Conservation (phyloP, 2,888 invertebrate genomes). For the Nymphalis urticae region DNA sequence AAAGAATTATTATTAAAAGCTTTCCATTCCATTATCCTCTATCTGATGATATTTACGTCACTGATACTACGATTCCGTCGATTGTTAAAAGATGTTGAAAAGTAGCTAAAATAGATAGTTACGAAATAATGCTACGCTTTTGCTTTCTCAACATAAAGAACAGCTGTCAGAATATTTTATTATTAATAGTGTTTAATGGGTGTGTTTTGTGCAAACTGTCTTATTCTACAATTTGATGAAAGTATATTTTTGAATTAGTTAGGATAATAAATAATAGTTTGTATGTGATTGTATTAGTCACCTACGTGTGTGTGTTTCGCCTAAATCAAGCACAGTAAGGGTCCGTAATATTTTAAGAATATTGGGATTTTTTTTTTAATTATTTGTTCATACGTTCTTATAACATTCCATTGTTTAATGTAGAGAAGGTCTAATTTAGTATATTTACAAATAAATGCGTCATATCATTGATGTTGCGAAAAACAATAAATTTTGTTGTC, state of each 20-base stretch:
- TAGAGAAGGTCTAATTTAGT: slow-evolving; percentile 12
- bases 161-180: slow-evolving; percentile 48
- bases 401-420: slow-evolving; percentile 6
- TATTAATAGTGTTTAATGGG: slow-evolving; percentile 46
- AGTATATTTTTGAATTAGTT: slow-evolving; percentile 70
- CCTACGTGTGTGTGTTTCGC: slow-evolving; percentile 33
- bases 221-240: slow-evolving; percentile 45
- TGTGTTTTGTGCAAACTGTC: slow-evolving; percentile 52
- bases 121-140: slow-evolving; percentile 42
- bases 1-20: slow-evolving; percentile 29
- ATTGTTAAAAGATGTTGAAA: slow-evolving; percentile 39
- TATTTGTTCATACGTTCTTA: not conserved
- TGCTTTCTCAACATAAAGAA: slow-evolving; percentile 43
- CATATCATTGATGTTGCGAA: slow-evolving; percentile 1
- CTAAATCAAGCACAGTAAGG: slow-evolving; percentile 34
- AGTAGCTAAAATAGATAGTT: slow-evolving; percentile 40
- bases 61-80: slow-evolving; percentile 45
- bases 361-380: not conserved
- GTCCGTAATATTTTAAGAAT: slow-evolving; percentile 12
- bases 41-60: slow-evolving; percentile 25
- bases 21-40: slow-evolving; percentile 29
- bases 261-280: slow-evolving; percentile 58
- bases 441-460: slow-evolving; percentile 2
- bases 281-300: slow-evolving; percentile 45
- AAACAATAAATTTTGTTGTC: slow-evolving; percentile 11